Evolutionary conservation across 2,113 vertebrate genomes (phyloP).

Genomic region (Danionella cerebrum): DNA sequence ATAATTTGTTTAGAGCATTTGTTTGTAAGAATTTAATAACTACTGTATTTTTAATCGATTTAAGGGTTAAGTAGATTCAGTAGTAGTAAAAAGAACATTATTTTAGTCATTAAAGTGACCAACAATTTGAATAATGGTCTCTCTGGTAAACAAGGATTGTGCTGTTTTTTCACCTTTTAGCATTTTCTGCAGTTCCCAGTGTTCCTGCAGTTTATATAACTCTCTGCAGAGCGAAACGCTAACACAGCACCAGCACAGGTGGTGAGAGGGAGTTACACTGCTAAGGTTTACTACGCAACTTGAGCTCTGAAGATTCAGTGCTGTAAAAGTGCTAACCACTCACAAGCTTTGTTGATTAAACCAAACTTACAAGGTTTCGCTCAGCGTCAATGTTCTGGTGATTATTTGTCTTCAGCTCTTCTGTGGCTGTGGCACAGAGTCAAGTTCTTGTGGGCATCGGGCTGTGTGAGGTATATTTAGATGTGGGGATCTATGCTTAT

Average conservation of each 20-base stretch:
- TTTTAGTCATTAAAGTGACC: too few relatives aligned
- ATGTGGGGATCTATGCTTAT: slow-evolving; percentile 32
- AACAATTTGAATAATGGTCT: too few relatives aligned
- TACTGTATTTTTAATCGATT: too few relatives aligned
- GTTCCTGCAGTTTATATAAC: slow-evolving; percentile 12
- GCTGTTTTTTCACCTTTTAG: too few relatives aligned
- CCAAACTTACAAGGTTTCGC: background rate
- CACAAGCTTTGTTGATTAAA: background rate
- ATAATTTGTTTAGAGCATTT: too few relatives aligned
- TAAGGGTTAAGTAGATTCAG: too few relatives aligned
- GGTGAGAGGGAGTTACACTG: background rate
- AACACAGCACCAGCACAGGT: slow-evolving; percentile 40
- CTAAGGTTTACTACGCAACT: background rate
- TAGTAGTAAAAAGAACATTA: too few relatives aligned
- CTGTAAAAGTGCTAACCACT: background rate
- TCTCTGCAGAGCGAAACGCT: slow-evolving; percentile 41
- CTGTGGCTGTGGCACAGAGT: slow-evolving; percentile 5
- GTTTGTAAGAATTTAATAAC: too few relatives aligned
- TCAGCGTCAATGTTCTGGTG: background rate
- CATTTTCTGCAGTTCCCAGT: slow-evolving; percentile 38
- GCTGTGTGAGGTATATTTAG: slow-evolving; percentile 34
- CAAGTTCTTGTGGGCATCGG: background rate
- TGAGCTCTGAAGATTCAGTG: background rate
- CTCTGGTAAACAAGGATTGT: too few relatives aligned
- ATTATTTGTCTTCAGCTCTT: slow-evolving; percentile 24